A percentile compares a stretch with the other conserved stretches of the same genome.
Evolutionary conservation across 2,888 invertebrate species (phyloP).

Genomic region (Digitonthophagus gazella): DNA sequence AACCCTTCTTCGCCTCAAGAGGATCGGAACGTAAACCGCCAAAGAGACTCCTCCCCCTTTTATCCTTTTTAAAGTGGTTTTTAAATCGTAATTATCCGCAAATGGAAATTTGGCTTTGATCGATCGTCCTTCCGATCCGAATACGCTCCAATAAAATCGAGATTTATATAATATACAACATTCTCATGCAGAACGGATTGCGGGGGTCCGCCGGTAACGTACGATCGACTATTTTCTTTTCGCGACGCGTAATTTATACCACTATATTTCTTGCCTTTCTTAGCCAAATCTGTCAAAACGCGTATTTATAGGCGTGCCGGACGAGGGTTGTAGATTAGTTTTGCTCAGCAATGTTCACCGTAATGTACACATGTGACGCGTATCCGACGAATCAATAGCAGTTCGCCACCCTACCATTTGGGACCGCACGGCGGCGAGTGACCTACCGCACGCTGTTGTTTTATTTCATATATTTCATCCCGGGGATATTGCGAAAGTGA

Average conservation of each 20-base stretch:
- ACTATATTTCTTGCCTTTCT: not conserved
- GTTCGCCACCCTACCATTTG: conserved; percentile 39
- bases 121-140: too few species aligned
- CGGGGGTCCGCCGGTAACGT: too few species aligned
- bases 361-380: conserved; percentile 47
- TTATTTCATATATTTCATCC: conserved; percentile 45
- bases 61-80: conserved; percentile 11
- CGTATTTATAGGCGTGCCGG: not conserved
- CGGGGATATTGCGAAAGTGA: conserved; percentile 45
- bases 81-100: not conserved
- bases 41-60: conserved; percentile 30
- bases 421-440: conserved; percentile 35
- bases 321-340: conserved; percentile 1
- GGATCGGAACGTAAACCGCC: conserved; percentile 29
- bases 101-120: not conserved
- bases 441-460: conserved; percentile 42
- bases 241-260: not conserved
- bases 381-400: conserved; percentile 50
- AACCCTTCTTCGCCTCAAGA: too few species aligned
- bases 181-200: too few species aligned
- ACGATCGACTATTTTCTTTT: too few species aligned
- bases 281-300: not conserved
- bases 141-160: too few species aligned
- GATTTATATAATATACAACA: too few species aligned
- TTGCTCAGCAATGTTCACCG: conserved; percentile 39